These are phyloP conservation scores for Charaxes varanes DNA, from an alignment of 1,140 invertebrate genomes.

Conservation along the genomic window DNA sequence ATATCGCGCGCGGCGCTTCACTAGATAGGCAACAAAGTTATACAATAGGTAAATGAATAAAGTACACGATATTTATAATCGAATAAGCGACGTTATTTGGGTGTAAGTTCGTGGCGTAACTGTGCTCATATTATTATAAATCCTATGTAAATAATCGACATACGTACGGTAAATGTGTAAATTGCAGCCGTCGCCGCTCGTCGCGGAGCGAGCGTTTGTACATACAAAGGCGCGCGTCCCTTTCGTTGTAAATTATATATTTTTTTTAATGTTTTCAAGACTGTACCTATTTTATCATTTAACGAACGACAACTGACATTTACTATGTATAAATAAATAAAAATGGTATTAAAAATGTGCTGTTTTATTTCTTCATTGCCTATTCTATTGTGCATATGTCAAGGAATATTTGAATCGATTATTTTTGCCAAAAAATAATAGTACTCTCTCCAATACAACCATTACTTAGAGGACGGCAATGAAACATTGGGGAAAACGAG, in stretches of 20 bases:
- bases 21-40: slow-evolving; percentile 59
- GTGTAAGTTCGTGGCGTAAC: slow-evolving; percentile 33
- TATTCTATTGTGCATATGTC: too few relatives aligned
- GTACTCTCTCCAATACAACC: too few relatives aligned
- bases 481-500: too few relatives aligned
- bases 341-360: slow-evolving; percentile 46
- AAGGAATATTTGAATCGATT: too few relatives aligned
- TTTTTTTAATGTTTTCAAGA: slow-evolving; percentile 66
- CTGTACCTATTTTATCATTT: slow-evolving; percentile 66
- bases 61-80: slow-evolving; percentile 46
- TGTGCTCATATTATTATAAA: slow-evolving; percentile 40
- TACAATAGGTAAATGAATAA: slow-evolving; percentile 36
- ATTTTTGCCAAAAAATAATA: too few relatives aligned
- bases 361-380: slow-evolving; percentile 39
- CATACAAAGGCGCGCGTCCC: slow-evolving; percentile 15
- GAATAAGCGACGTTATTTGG: slow-evolving; percentile 27
- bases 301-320: slow-evolving; percentile 57
- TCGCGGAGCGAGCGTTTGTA: slow-evolving; percentile 10
- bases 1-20: slow-evolving; percentile 41
- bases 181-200: slow-evolving; percentile 4
- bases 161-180: slow-evolving; percentile 22
- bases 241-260: slow-evolving; percentile 59
- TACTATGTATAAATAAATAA: slow-evolving; percentile 67
- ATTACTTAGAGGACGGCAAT: too few relatives aligned
- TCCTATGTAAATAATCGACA: slow-evolving; percentile 50